These are phyloP conservation scores for Neoaliturus tenellus DNA, from an alignment of 2,888 invertebrate species.

Conservation along the genomic window DNA sequence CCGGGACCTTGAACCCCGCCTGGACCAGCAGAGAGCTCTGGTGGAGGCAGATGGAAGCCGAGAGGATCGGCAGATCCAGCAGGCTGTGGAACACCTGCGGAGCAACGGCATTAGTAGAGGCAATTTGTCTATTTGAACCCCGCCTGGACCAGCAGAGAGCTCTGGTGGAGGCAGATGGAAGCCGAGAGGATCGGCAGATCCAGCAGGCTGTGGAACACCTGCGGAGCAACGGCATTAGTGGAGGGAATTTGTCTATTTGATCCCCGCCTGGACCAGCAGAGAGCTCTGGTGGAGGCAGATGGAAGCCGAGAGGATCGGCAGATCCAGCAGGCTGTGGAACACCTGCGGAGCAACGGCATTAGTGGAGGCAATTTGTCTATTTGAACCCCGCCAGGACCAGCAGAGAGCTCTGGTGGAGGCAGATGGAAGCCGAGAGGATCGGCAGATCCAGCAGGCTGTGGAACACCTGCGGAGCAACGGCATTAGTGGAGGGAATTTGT, in stretches of 20 bases:
- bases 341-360: neutral
- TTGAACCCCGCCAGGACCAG: slow-evolving; percentile 54
- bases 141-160: slow-evolving; percentile 51
- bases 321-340: slow-evolving; percentile 53
- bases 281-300: slow-evolving; percentile 52
- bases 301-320: slow-evolving; percentile 53
- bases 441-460: slow-evolving; percentile 56
- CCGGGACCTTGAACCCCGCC: slow-evolving; percentile 53
- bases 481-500: neutral
- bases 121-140: slow-evolving; percentile 32
- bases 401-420: slow-evolving; percentile 47
- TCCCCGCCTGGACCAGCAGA: slow-evolving; percentile 53
- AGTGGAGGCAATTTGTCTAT: neutral
- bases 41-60: slow-evolving; percentile 53
- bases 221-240: neutral
- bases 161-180: slow-evolving; percentile 51
- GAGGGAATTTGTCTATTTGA: slow-evolving; percentile 3
- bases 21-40: slow-evolving; percentile 49
- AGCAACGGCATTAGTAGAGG: no score
- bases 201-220: slow-evolving; percentile 45
- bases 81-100: slow-evolving; percentile 37
- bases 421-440: slow-evolving; percentile 51
- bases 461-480: neutral
- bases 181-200: slow-evolving; percentile 56
- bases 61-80: slow-evolving; percentile 53